phyloP scores from a whole-genome alignment of 2,888 invertebrate genomes.

The Cyclophora albipunctata region DNA sequence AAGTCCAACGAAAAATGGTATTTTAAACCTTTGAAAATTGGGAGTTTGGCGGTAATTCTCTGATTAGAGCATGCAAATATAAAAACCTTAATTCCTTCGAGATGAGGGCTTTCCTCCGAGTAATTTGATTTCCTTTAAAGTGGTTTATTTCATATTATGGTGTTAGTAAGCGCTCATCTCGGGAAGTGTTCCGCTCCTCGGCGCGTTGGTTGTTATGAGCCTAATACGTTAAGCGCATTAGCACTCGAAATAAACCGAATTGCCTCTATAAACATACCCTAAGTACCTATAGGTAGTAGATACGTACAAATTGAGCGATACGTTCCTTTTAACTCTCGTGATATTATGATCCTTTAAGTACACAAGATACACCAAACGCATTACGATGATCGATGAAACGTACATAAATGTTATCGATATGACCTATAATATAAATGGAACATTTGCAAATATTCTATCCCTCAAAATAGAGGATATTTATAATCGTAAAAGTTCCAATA shows the following conservation, averaged over 20 bases:
- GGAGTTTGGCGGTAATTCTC: no score
- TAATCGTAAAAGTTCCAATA: no score
- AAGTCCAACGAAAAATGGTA: no score
- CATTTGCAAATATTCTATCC: no score
- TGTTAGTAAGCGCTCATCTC: not conserved
- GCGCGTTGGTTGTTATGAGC: conserved; percentile 1
- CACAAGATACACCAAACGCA: conserved; percentile 7
- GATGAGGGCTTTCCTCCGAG: conserved; percentile 3
- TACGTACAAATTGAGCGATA: conserved; percentile 2
- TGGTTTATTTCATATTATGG: conserved; percentile 13
- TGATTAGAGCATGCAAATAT: not conserved
- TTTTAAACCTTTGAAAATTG: no score
- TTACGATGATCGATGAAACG: conserved; percentile 10
- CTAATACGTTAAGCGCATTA: conserved; percentile 4
- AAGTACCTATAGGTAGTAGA: no score
- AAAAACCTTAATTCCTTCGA: conserved; percentile 7
- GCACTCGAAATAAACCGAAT: conserved; percentile 5
- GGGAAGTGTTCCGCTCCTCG: conserved; percentile 1
- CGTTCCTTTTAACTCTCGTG: not conserved
- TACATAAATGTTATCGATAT: conserved; percentile 1
- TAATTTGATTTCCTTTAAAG: conserved; percentile 16
- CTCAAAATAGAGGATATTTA: no score
- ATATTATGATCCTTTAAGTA: conserved; percentile 8
- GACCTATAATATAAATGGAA: not conserved
- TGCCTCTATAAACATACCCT: conserved; percentile 1